These are phyloP conservation scores for Scelioninae gen. 1 DNA, from an alignment of 2,888 invertebrate genomes.

Conservation along the genomic window DNA sequence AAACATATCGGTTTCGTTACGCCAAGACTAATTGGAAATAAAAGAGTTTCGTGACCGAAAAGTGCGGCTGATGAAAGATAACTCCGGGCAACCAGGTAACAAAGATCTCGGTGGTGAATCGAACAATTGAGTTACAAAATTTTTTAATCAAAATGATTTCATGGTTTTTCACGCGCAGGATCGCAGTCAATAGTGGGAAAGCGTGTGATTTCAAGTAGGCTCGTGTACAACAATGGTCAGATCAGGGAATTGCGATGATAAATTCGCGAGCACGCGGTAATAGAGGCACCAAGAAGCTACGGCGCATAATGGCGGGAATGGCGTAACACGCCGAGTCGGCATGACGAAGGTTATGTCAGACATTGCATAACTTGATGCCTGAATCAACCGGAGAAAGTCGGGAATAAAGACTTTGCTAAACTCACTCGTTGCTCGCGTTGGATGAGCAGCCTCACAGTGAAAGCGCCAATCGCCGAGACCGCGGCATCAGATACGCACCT, in stretches of 20 bases:
- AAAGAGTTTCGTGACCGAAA: slow-evolving; percentile 1
- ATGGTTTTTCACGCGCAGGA: slow-evolving; percentile 26
- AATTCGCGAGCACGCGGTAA: slow-evolving; percentile 61
- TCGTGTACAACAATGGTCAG: slow-evolving; percentile 41
- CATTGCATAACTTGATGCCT: slow-evolving; percentile 80
- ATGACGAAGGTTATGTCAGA: slow-evolving; percentile 84
- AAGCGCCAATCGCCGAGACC: slow-evolving; percentile 55
- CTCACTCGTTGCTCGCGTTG: slow-evolving; percentile 60
- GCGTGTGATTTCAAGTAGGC: slow-evolving; percentile 21
- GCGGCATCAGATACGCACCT: slow-evolving; percentile 43
- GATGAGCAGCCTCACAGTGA: slow-evolving; percentile 69
- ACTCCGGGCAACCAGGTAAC: background rate
- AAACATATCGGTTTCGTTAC: slow-evolving; percentile 16
- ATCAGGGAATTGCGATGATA: slow-evolving; percentile 58
- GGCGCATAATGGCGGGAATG: slow-evolving; percentile 75
- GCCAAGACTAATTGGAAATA: slow-evolving; percentile 25
- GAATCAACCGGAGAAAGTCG: slow-evolving; percentile 75
- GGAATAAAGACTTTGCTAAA: slow-evolving; percentile 67
- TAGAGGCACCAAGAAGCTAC: slow-evolving; percentile 56
- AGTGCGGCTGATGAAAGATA: slow-evolving; percentile 4
- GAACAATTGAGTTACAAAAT: slow-evolving; percentile 51
- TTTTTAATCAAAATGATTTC: slow-evolving; percentile 23
- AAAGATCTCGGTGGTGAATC: background rate
- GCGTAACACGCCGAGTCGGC: slow-evolving; percentile 78
- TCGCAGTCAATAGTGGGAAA: slow-evolving; percentile 31